Evolutionary conservation across 2,113 vertebrate genomes (phyloP).

Genomic region (Sinocyclocheilus rhinocerous): DNA sequence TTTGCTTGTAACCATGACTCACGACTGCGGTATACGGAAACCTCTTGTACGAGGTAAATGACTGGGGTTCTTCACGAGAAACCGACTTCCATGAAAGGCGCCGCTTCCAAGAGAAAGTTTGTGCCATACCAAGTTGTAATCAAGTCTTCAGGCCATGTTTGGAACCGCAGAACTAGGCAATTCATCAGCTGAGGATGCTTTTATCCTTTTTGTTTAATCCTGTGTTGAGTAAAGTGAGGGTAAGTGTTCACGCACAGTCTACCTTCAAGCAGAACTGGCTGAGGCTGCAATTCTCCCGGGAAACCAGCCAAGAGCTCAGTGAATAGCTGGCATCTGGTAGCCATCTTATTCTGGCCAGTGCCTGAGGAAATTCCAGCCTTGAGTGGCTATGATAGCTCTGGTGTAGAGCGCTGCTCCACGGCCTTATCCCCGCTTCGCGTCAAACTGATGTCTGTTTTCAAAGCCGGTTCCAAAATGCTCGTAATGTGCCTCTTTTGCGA

Average conservation of each 20-base stretch:
- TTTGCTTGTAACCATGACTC: conserved; percentile 29
- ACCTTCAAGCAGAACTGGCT: conserved; percentile 46
- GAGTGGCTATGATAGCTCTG: conserved; percentile 36
- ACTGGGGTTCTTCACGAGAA: neutral
- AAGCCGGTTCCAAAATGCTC: neutral
- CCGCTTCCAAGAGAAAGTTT: conserved; percentile 22
- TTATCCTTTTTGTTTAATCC: conserved; percentile 36
- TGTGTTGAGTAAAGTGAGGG: conserved; percentile 25
- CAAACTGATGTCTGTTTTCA: neutral
- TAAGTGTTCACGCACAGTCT: conserved; percentile 39
- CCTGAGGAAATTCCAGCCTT: conserved; percentile 57
- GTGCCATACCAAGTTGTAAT: conserved; percentile 45
- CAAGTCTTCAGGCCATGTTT: conserved; percentile 34
- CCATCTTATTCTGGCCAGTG: conserved; percentile 54
- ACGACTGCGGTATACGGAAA: conserved; percentile 1
- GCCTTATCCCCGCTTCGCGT: conserved; percentile 17
- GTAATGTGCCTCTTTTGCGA: neutral
- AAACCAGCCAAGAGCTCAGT: conserved; percentile 40
- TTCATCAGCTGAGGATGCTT: conserved; percentile 32
- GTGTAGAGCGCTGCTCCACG: conserved; percentile 10
- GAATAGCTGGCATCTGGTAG: conserved; percentile 61
- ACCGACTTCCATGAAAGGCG: conserved; percentile 32
- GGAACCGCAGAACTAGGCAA: conserved; percentile 23
- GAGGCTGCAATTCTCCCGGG: conserved; percentile 42
- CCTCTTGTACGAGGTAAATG: conserved; percentile 35